phyloP scores from a whole-genome alignment of 2,888 invertebrate genomes.

The Fragum sueziense region DNA sequence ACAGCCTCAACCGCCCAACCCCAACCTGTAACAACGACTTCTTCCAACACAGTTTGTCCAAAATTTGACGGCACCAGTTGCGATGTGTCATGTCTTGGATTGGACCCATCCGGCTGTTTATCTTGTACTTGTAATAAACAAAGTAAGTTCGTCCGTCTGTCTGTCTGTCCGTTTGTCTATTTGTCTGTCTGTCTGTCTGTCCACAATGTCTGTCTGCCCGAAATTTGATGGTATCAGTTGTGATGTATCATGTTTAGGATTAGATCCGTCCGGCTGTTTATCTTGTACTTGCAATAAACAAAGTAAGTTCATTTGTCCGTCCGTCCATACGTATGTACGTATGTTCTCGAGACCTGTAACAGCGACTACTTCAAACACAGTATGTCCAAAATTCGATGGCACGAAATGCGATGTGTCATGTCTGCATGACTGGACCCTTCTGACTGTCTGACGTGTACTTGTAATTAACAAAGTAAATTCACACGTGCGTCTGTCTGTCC shows the following conservation, averaged over 20 bases:
- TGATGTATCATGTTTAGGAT: conserved; percentile 27
- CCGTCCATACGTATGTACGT: too few species aligned
- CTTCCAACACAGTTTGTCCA: background rate
- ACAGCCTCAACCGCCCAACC: background rate
- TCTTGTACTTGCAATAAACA: conserved; percentile 35
- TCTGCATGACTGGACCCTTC: background rate
- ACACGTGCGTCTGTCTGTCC: too few species aligned
- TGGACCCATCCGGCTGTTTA: background rate
- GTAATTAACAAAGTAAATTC: background rate
- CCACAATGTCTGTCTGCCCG: conserved; percentile 19
- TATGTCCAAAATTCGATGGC: background rate
- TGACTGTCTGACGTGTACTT: background rate
- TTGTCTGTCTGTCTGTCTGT: background rate
- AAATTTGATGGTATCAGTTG: conserved; percentile 37
- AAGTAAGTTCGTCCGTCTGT: background rate
- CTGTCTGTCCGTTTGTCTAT: background rate
- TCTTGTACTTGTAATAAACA: background rate
- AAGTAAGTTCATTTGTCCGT: too few species aligned
- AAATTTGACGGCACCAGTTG: conserved; percentile 1
- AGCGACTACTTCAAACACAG: background rate
- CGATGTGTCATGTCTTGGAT: background rate
- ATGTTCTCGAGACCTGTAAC: background rate
- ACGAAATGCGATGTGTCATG: background rate
- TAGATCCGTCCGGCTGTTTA: conserved; percentile 36
- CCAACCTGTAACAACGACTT: background rate